These are phyloP conservation scores for Amphibalanus amphitrite DNA, from an alignment of 1,140 invertebrate genomes.

Conservation along the genomic window DNA sequence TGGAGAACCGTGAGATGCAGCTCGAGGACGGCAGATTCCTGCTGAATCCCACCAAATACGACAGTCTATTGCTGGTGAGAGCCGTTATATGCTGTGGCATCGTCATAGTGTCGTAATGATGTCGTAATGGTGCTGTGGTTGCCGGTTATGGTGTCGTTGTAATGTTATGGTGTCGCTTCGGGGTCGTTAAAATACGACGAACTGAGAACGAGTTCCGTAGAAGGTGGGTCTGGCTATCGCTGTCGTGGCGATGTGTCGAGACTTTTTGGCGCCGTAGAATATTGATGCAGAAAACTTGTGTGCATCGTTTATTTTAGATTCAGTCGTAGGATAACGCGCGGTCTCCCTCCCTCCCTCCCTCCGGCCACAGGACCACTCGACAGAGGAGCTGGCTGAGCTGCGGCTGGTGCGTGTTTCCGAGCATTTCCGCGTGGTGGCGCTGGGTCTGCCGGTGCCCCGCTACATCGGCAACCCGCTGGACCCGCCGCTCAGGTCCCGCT, in stretches of 20 bases:
- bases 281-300: slow-evolving; percentile 3
- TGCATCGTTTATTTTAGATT: background rate
- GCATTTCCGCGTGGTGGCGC: slow-evolving; percentile 76
- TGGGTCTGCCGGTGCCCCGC: slow-evolving; percentile 70
- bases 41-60: slow-evolving; percentile 67
- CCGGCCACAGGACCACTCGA: slow-evolving; percentile 25
- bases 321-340: background rate
- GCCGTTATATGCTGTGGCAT: no score
- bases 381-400: slow-evolving; percentile 63
- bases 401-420: slow-evolving; percentile 74
- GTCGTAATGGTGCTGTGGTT: no score
- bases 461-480: slow-evolving; percentile 85
- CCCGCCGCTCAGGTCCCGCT: slow-evolving; percentile 82
- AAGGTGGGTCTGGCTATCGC: no score
- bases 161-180: no score
- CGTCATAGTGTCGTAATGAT: no score
- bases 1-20: slow-evolving; percentile 98
- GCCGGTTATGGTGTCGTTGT: no score
- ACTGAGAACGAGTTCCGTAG: no score
- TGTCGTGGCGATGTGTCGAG: no score
- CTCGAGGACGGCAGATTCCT: slow-evolving; percentile 90
- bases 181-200: no score
- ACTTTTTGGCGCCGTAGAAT: background rate
- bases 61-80: slow-evolving; percentile 63
- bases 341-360: slow-evolving; percentile 6